These are phyloP conservation scores for Neria commutata DNA, from an alignment of 2,888 invertebrate genomes.

Conservation along the genomic window DNA sequence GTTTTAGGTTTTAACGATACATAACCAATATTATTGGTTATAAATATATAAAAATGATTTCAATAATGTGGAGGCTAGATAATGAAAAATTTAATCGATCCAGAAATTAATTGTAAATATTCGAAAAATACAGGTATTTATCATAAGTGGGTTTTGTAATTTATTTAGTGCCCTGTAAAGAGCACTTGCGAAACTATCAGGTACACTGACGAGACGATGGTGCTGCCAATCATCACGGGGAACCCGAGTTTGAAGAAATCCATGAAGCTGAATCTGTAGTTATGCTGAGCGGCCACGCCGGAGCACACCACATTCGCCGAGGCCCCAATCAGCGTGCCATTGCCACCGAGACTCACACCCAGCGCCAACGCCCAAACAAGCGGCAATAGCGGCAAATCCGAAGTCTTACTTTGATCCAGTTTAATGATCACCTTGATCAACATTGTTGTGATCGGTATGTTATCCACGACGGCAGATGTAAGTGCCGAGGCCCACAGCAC, in stretches of 20 bases:
- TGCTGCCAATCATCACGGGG: slow-evolving; percentile 77
- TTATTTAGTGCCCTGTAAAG: slow-evolving; percentile 71
- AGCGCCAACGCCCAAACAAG: slow-evolving; percentile 85
- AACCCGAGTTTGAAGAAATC: slow-evolving; percentile 84
- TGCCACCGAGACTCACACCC: slow-evolving; percentile 89
- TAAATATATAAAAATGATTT: no score
- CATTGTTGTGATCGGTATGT: slow-evolving; percentile 89
- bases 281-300: slow-evolving; percentile 89
- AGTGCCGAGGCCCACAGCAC: slow-evolving; percentile 82
- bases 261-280: slow-evolving; percentile 81
- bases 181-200: slow-evolving; percentile 73
- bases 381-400: slow-evolving; percentile 77
- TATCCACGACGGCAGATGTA: slow-evolving; percentile 88
- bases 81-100: no score
- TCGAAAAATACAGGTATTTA: no score
- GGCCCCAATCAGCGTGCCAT: slow-evolving; percentile 88
- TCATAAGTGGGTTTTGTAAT: no score
- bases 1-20: no score
- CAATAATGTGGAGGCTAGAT: no score
- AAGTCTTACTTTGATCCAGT: slow-evolving; percentile 69
- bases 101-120: no score
- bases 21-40: no score
- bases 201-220: slow-evolving; percentile 70
- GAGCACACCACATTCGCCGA: slow-evolving; percentile 91
- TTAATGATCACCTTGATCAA: slow-evolving; percentile 81